phyloP scores from a whole-genome alignment of 53 echinoderm and acorn worm species.

The Stichopus horrens region DNA sequence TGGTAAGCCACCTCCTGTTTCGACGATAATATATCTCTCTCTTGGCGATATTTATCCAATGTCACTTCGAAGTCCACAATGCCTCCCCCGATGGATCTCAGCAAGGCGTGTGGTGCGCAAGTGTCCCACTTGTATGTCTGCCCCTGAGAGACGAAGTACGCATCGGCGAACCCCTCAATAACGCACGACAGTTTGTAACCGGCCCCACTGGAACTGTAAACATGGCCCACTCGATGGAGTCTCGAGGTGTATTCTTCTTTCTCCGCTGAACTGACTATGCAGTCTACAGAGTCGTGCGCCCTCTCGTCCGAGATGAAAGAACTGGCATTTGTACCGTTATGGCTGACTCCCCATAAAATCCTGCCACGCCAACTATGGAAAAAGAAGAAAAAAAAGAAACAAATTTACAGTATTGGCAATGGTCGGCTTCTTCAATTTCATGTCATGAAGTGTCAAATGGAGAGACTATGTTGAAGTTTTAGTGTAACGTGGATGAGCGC shows the following conservation, averaged over 20 bases:
- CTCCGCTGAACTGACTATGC: conserved; percentile 75
- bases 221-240: conserved; percentile 52
- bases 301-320: conserved; percentile 25
- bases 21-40: conserved; percentile 16
- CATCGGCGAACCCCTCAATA: conserved; percentile 69
- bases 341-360: conserved; percentile 77
- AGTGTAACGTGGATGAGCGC: no score
- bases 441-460: neutral
- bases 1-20: conserved; percentile 59
- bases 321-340: conserved; percentile 57
- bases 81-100: conserved; percentile 76
- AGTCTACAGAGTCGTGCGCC: conserved; percentile 10
- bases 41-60: conserved; percentile 16
- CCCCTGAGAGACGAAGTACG: conserved; percentile 78
- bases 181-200: conserved; percentile 90
- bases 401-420: neutral
- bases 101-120: conserved; percentile 87
- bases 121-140: conserved; percentile 98
- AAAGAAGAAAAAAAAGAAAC: neutral
- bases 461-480: neutral
- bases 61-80: conserved; percentile 57
- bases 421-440: neutral
- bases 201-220: conserved; percentile 79
- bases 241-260: conserved; percentile 58
- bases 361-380: conserved; percentile 71